Conservation (phyloP, 2,888 invertebrate species). For the Cylindroiulus punctatus region DNA sequence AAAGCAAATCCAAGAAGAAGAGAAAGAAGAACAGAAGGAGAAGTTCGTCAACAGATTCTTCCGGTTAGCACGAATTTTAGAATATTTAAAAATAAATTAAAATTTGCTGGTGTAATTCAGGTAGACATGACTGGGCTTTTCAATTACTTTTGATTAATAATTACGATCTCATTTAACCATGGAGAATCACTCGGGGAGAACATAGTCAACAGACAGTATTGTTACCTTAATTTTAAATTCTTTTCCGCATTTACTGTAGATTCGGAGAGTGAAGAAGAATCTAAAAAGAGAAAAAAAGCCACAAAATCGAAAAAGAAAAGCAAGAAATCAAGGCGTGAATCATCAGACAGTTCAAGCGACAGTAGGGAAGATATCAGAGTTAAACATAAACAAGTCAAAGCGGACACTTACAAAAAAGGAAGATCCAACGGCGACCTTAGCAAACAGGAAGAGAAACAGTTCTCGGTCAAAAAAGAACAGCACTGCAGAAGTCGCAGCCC, state of each 20-base stretch:
- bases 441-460: neutral
- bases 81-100: no score
- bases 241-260: neutral
- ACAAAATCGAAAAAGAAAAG: slow-evolving; percentile 49
- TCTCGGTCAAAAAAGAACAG: neutral
- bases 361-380: slow-evolving; percentile 43
- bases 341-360: slow-evolving; percentile 20
- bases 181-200: no score
- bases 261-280: slow-evolving; percentile 46
- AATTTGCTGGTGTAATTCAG: no score
- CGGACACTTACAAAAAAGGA: neutral
- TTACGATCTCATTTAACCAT: no score
- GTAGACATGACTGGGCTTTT: no score
- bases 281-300: neutral
- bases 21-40: slow-evolving; percentile 50
- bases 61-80: slow-evolving; percentile 14
- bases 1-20: slow-evolving; percentile 56
- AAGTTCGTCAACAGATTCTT: slow-evolving; percentile 46
- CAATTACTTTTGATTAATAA: neutral
- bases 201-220: no score
- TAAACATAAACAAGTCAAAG: neutral
- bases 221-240: neutral
- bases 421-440: neutral
- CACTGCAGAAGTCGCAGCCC: neutral
- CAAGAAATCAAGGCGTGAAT: slow-evolving; percentile 12